Evolutionary conservation across 2,888 invertebrate genomes (phyloP).

Genomic region (Epicampocera succincta): DNA sequence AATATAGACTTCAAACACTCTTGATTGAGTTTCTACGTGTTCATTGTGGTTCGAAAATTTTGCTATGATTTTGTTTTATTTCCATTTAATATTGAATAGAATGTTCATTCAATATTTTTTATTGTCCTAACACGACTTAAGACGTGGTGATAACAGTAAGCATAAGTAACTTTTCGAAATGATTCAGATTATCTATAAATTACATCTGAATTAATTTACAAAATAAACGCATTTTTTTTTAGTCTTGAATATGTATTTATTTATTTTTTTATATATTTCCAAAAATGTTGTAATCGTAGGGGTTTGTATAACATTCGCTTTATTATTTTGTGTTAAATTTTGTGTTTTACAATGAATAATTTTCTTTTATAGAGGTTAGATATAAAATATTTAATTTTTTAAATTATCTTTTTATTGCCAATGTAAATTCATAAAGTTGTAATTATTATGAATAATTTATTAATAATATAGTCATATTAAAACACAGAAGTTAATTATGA

Average conservation of each 20-base stretch:
- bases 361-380: constrained; percentile 9
- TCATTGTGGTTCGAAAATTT: too few species aligned
- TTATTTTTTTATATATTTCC: constrained; percentile 25
- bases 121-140: too few species aligned
- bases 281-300: constrained; percentile 43
- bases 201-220: too few species aligned
- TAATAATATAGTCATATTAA: constrained; percentile 18
- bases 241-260: constrained; percentile 50
- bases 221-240: not conserved
- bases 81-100: too few species aligned
- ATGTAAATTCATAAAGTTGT: constrained; percentile 55
- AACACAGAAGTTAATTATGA: constrained; percentile 36
- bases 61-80: too few species aligned
- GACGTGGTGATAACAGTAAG: too few species aligned
- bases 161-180: too few species aligned
- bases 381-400: constrained; percentile 49
- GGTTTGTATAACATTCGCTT: constrained; percentile 54
- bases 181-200: too few species aligned
- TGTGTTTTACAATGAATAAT: not conserved
- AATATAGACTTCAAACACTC: too few species aligned
- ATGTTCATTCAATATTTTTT: too few species aligned
- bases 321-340: constrained; percentile 34
- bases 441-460: constrained; percentile 40
- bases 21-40: too few species aligned
- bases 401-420: constrained; percentile 57